These are phyloP conservation scores for Apamea epomidion DNA, from an alignment of 2,888 invertebrate genomes.

Conservation along the genomic window DNA sequence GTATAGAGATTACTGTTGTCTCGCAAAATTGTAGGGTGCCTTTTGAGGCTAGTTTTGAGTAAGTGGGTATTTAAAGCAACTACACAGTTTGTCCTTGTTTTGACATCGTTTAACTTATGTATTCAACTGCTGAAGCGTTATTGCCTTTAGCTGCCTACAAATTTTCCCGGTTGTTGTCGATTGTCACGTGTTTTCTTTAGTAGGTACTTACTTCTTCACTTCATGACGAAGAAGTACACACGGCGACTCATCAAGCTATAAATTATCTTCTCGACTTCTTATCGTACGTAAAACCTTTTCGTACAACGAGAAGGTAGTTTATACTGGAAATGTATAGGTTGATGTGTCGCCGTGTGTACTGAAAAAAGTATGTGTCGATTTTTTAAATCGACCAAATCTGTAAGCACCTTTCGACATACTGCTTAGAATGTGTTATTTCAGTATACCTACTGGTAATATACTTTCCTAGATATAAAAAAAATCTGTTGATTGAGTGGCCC, in stretches of 20 bases:
- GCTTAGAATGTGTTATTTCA: neutral
- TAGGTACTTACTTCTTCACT: neutral
- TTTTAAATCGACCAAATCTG: accelerated
- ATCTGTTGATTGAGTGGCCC: neutral
- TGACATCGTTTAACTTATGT: neutral
- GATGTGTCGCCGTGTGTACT: neutral
- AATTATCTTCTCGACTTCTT: too few relatives aligned
- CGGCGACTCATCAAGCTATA: too few relatives aligned
- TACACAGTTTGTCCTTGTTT: constrained; percentile 2
- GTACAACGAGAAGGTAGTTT: too few relatives aligned
- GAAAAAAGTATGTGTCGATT: neutral
- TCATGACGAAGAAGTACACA: neutral
- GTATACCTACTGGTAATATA: neutral
- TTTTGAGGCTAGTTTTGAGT: constrained; percentile 9
- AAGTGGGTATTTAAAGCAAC: neutral
- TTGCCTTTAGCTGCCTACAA: neutral
- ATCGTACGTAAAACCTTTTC: too few relatives aligned
- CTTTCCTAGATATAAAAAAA: neutral
- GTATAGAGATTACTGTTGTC: constrained; percentile 30
- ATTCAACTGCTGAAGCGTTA: neutral
- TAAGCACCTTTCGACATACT: neutral
- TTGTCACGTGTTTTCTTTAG: neutral
- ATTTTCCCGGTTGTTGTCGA: neutral
- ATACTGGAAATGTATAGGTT: neutral
- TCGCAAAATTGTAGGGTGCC: constrained; percentile 17